Base-by-base conservation (phyloP, 2,888 invertebrate genomes). In the Coelogynopora nodosa region DNA sequence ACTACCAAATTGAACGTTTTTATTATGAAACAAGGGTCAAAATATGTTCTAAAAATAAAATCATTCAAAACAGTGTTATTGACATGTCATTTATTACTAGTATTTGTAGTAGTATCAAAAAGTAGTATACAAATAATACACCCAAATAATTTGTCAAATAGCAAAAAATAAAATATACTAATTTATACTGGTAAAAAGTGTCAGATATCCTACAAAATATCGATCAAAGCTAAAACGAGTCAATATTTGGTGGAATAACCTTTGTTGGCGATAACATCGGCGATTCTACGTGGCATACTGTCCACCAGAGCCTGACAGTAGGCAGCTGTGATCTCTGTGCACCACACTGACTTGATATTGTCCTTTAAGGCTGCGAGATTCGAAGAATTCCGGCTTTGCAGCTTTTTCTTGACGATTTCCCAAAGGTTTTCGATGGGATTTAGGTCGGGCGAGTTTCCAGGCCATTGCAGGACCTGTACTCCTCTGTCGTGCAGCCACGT, bases 41-140 rank as follows among this genome's bases (percentile, higher is more conserved):
- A 74, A 74, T 74, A 74, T 74, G 74, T 74, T 74, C 27, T 74
- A 74, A 74, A 74, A 74, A 23, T 74, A 74, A 74, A 74, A 74
- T 74, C 23, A 74, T 74, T 74, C 74, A 74, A 74, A 74, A 74
- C 74, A 74, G 74, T 74, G 74, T 74, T 74, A 74, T 74, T 74
- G 74, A 74, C 74, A 74, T 74, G 74, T 74, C 74, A 74, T 74
- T 74, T 74, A 74, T 74, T 74, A 74, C 74, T 13, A 74, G 74
- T 74, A 74, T 74, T 10, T 74, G 27, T 74, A 74, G 74, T 74
- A 74, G 74, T 49, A 49, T 49, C 5, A 49, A 49, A 49, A 49
- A 74, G 74, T 74, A 74, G 5, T 74, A 74, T 74, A 74, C 74
- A 74, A 74, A 74, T 74, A 74, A 74, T 74, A 74, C 23, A 74